phyloP scores from a whole-genome alignment of 2,113 vertebrate species.

The Pseudorhombus dupliciocellatus region DNA sequence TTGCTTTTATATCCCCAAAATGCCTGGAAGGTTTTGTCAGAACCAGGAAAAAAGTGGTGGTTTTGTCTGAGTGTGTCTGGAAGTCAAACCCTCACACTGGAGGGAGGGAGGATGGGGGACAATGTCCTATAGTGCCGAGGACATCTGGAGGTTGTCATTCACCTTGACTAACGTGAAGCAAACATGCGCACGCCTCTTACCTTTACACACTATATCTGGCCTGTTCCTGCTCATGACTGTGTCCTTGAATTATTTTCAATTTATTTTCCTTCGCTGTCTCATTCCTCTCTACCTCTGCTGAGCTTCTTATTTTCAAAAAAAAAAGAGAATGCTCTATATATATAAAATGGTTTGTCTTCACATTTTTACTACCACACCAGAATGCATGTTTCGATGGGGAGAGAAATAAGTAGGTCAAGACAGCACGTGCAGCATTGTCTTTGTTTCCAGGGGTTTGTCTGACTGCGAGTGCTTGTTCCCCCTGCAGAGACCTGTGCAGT shows the following conservation, averaged over 20 bases:
- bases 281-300: slow-evolving; percentile 11
- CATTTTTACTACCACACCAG: slow-evolving; percentile 13
- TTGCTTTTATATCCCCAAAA: slow-evolving; percentile 72
- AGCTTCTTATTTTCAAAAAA: slow-evolving; percentile 26
- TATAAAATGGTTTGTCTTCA: slow-evolving; percentile 7
- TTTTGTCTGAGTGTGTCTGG: slow-evolving; percentile 50
- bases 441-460: slow-evolving; percentile 30
- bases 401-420: slow-evolving; percentile 46
- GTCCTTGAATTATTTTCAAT: slow-evolving; percentile 30
- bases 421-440: slow-evolving; percentile 22
- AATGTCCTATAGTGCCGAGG: slow-evolving; percentile 15
- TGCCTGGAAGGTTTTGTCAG: slow-evolving; percentile 65
- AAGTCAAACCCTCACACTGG: slow-evolving; percentile 34
- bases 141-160: slow-evolving; percentile 32
- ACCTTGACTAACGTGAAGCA: slow-evolving; percentile 53
- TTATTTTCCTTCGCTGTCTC: slow-evolving; percentile 9
- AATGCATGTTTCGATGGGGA: slow-evolving; percentile 34
- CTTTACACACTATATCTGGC: slow-evolving; percentile 16
- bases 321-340: slow-evolving; percentile 1
- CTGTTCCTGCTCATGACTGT: slow-evolving; percentile 19
- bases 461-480: slow-evolving; percentile 48
- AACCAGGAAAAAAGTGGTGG: slow-evolving; percentile 33
- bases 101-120: slow-evolving; percentile 21
- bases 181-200: slow-evolving; percentile 21
- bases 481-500: slow-evolving; percentile 93